phyloP scores from a whole-genome alignment of 1,140 invertebrate genomes.

The Orius laevigatus region DNA sequence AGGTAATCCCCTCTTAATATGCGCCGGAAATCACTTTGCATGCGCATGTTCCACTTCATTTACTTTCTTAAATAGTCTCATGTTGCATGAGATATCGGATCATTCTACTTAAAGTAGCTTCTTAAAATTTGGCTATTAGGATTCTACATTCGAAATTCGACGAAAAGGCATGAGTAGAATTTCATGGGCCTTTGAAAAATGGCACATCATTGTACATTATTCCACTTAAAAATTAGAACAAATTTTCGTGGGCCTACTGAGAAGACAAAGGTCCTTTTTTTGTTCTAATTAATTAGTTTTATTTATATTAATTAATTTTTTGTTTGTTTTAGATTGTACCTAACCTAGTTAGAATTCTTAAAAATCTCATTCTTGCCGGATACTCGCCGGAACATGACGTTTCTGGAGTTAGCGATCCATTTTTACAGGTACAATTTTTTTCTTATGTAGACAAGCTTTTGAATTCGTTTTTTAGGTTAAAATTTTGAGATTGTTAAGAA shows the following conservation, averaged over 20 bases:
- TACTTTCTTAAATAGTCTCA: constrained; percentile 1
- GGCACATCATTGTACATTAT: not conserved
- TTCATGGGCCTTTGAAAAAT: not conserved
- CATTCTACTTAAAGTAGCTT: not conserved
- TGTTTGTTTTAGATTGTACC: constrained; percentile 77
- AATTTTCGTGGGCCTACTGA: not conserved
- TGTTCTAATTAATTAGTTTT: constrained; percentile 7
- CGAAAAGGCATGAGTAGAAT: not conserved
- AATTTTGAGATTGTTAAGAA: constrained; percentile 82
- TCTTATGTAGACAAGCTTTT: not conserved
- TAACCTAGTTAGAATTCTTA: constrained; percentile 92
- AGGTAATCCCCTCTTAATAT: constrained; percentile 31
- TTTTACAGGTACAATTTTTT: constrained; percentile 63
- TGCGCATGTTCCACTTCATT: constrained; percentile 12
- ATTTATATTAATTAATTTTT: constrained; percentile 6
- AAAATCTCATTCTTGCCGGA: constrained; percentile 93
- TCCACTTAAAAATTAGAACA: not conserved
- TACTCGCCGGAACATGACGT: constrained; percentile 99
- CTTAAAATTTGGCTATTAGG: not conserved
- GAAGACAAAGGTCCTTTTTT: constrained; percentile 3
- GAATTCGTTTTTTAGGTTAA: constrained; percentile 55
- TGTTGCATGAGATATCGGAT: not conserved
- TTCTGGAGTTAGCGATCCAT: constrained; percentile 98
- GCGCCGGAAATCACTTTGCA: constrained; percentile 16
- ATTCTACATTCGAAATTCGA: not conserved